Percentiles rank a stretch among this genome's conserved stretches.
Evolutionary conservation across 1,140 invertebrate species (phyloP).

Genomic region (Melipona quadrifasciata): DNA sequence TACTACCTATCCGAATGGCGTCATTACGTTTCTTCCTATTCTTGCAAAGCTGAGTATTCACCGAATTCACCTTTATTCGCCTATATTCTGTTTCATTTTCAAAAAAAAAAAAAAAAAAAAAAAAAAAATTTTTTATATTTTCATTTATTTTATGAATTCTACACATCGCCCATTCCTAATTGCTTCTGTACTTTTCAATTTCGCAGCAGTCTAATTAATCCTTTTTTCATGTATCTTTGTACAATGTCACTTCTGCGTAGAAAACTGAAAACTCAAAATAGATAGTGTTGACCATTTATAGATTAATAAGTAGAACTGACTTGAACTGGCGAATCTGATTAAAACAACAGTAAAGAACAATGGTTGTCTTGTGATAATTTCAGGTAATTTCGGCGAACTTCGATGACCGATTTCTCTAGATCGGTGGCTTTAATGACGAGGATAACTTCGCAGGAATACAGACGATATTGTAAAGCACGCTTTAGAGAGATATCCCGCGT

Average conservation of each 20-base stretch:
- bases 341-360: not conserved
- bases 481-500: conserved; percentile 33
- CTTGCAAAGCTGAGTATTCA: not conserved
- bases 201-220: not conserved
- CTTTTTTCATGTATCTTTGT: too few relatives aligned
- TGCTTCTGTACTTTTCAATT: not conserved
- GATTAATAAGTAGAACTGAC: too few relatives aligned
- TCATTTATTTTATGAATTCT: too few relatives aligned
- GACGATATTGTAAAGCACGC: conserved; percentile 31
- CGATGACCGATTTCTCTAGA: not conserved
- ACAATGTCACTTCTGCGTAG: too few relatives aligned
- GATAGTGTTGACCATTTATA: too few relatives aligned
- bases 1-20: too few relatives aligned
- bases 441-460: conserved; percentile 27
- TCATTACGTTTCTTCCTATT: not conserved
- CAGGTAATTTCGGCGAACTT: conserved; percentile 32
- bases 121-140: too few relatives aligned
- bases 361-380: conserved; percentile 17
- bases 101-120: too few relatives aligned
- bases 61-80: not conserved
- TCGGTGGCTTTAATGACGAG: conserved; percentile 16
- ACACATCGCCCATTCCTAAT: not conserved
- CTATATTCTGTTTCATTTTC: not conserved
- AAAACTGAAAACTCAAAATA: too few relatives aligned
- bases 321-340: not conserved